Evolutionary conservation across 2,797 vertebrate species (phyloP).

Genomic region (Garrulus glandarius): DNA sequence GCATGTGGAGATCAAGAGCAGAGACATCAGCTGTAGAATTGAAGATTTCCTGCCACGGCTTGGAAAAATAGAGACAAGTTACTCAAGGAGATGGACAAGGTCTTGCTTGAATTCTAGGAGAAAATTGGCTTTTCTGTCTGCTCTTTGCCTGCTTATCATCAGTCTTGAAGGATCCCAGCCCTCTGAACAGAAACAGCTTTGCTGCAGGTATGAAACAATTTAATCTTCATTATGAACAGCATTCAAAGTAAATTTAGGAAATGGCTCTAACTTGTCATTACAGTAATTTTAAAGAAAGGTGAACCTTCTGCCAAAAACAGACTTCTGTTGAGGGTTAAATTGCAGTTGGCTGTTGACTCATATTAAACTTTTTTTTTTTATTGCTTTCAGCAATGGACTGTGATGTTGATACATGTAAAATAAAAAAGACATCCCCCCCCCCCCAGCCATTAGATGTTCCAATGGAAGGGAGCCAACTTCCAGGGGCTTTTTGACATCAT

Average conservation of each 20-base stretch:
- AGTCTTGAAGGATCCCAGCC: background rate
- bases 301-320: background rate
- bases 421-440: background rate
- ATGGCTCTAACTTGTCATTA: background rate
- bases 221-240: background rate
- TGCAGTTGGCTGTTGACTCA: background rate
- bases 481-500: background rate
- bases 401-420: background rate
- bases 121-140: slow-evolving; percentile 17
- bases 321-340: background rate
- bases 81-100: slow-evolving; percentile 6
- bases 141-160: background rate
- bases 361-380: background rate
- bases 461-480: background rate
- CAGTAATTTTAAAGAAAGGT: background rate
- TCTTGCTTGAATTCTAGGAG: background rate
- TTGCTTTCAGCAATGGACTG: background rate
- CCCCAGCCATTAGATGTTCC: background rate
- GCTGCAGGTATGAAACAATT: background rate
- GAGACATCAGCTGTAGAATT: background rate
- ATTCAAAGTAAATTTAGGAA: background rate
- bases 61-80: slow-evolving; percentile 13
- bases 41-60: background rate
- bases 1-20: background rate
- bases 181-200: background rate